Percentiles rank a stretch among this genome's conserved stretches.
Evolutionary conservation across 2,113 vertebrate genomes (phyloP).

Genomic region (Psittacula cyanocephala): DNA sequence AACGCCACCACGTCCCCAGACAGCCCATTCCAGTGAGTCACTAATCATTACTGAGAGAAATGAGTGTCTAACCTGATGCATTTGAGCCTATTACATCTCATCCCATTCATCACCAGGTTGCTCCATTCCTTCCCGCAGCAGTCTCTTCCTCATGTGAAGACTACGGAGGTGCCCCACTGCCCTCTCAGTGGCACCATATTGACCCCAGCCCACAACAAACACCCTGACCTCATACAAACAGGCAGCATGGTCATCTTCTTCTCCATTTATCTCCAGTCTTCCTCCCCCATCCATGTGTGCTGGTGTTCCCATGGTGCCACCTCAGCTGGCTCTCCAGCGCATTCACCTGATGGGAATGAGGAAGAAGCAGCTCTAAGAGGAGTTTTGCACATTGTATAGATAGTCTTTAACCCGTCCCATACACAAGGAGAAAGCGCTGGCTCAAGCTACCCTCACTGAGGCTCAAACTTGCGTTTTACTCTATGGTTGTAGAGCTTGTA

Average conservation of each 20-base stretch:
- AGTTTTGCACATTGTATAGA: background rate
- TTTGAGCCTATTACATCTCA: background rate
- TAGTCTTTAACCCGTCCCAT: background rate
- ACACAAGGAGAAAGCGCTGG: background rate
- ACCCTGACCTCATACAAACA: background rate
- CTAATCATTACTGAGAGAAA: conserved; percentile 11
- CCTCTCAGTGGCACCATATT: background rate
- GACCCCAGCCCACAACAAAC: background rate
- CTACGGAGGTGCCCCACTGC: background rate
- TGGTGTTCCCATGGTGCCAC: conserved; percentile 19
- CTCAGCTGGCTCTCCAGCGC: conserved; percentile 55
- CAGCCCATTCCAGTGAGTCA: conserved; percentile 50
- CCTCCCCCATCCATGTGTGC: background rate
- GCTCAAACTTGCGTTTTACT: background rate
- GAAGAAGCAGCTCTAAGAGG: background rate
- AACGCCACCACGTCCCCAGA: conserved; percentile 5
- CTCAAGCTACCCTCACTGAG: background rate
- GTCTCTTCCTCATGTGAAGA: background rate
- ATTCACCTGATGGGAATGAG: conserved; percentile 5
- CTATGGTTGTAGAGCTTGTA: background rate
- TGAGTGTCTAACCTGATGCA: background rate
- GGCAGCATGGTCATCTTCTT: background rate
- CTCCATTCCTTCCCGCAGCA: background rate
- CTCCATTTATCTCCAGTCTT: conserved; percentile 14
- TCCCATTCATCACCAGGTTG: conserved; percentile 11